These are phyloP conservation scores for Marisa cornuarietis DNA, from an alignment of 1,140 invertebrate genomes.

Conservation along the genomic window DNA sequence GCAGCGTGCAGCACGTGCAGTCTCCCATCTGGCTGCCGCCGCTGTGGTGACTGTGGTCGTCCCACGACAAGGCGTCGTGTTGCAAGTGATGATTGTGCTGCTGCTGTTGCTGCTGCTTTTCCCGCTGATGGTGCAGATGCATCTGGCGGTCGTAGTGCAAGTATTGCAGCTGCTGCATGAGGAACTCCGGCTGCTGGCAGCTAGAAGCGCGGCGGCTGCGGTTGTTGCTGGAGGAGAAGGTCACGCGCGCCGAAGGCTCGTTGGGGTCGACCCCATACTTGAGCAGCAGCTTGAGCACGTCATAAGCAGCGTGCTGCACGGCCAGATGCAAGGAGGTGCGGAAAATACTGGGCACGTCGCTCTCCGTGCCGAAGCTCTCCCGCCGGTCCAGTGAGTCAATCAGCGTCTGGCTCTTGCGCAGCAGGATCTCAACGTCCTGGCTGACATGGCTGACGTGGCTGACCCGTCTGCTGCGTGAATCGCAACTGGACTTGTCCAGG, in stretches of 20 bases:
- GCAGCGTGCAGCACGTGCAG: no score
- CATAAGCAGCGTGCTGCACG: constrained; percentile 70
- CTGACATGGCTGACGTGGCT: constrained; percentile 48
- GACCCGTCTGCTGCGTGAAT: constrained; percentile 46
- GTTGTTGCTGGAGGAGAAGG: neutral
- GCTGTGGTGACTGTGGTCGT: no score
- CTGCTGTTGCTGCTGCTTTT: constrained; percentile 16
- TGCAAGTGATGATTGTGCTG: neutral
- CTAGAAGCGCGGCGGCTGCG: neutral
- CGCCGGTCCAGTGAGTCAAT: constrained; percentile 52
- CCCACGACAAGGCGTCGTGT: constrained; percentile 9
- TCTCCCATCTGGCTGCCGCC: no score
- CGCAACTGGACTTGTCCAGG: constrained; percentile 55
- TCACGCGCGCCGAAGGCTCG: constrained; percentile 59
- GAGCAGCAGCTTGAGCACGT: constrained; percentile 70
- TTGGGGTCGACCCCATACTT: constrained; percentile 71
- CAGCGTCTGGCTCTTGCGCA: constrained; percentile 48
- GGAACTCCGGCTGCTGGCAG: constrained; percentile 9
- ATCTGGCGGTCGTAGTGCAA: constrained; percentile 16
- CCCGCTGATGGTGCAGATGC: neutral
- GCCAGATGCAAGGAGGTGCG: constrained; percentile 71
- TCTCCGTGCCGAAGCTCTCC: constrained; percentile 49
- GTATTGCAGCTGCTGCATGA: constrained; percentile 15
- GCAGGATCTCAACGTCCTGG: constrained; percentile 49
- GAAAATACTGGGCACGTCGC: constrained; percentile 67